Conservation (phyloP, 2,113 vertebrate genomes). For the Onychorhynchus coronatus region DNA sequence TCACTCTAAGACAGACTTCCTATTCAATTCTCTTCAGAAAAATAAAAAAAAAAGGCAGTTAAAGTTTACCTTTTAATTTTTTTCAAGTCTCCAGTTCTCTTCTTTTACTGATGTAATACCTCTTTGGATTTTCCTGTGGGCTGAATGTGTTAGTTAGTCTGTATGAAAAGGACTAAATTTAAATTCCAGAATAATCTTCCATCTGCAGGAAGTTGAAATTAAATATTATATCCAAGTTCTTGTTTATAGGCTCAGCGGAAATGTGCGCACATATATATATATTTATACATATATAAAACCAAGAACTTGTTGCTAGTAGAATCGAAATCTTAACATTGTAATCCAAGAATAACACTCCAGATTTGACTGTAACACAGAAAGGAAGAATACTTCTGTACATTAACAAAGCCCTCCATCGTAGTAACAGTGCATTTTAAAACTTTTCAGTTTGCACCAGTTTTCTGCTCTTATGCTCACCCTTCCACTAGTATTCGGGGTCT, state of each 20-base stretch:
- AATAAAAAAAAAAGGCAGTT: background rate
- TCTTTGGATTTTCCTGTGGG: constrained; percentile 7
- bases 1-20: background rate
- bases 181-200: constrained; percentile 28
- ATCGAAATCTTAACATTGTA: background rate
- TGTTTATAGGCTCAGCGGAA: background rate
- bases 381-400: background rate
- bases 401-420: background rate
- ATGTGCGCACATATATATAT: background rate
- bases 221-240: background rate
- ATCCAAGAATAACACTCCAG: constrained; percentile 7
- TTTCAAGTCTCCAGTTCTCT: background rate
- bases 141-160: background rate
- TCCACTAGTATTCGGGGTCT: background rate
- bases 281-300: background rate
- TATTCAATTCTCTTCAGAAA: background rate
- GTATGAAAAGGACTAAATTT: constrained; percentile 18
- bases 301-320: background rate
- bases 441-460: background rate
- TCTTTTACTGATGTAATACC: background rate
- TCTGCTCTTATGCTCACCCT: background rate
- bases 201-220: constrained; percentile 1
- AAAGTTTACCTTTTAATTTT: background rate
- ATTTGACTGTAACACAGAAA: background rate
- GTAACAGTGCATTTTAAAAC: background rate